Evolutionary conservation across 1,140 invertebrate genomes (phyloP).

Genomic region (Choristoneura fumiferana): DNA sequence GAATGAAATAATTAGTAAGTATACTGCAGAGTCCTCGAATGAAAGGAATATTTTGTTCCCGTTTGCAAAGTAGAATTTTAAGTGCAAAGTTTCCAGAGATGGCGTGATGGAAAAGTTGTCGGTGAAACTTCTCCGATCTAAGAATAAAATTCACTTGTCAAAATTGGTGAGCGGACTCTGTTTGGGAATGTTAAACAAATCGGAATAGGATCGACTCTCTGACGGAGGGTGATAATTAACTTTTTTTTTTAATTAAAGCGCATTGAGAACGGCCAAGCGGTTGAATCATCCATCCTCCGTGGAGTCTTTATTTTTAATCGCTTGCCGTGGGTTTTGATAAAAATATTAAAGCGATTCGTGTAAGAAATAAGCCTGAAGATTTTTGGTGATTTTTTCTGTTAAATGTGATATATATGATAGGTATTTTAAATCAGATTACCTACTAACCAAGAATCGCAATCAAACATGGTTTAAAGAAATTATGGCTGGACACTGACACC

Average conservation of each 20-base stretch:
- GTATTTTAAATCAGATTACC: no score
- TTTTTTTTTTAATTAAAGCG: constrained; percentile 17
- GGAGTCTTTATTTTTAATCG: constrained; percentile 6
- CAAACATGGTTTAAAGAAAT: no score
- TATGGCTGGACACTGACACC: no score
- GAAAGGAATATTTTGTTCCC: constrained; percentile 49
- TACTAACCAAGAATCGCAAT: no score
- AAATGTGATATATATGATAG: no score
- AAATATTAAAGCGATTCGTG: no score
- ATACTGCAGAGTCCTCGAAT: constrained; percentile 28
- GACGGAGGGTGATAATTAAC: constrained; percentile 13
- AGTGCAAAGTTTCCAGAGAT: constrained; percentile 42
- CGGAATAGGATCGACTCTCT: background rate
- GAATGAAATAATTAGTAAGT: constrained; percentile 30
- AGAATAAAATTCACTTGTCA: constrained; percentile 39
- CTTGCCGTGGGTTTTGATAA: background rate
- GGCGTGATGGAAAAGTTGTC: constrained; percentile 57
- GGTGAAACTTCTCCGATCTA: constrained; percentile 37
- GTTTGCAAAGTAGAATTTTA: constrained; percentile 51
- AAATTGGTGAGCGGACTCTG: constrained; percentile 34
- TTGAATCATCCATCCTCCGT: background rate
- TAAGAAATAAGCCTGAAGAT: no score
- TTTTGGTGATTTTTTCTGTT: no score
- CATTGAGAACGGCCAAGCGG: background rate
- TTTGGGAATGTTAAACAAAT: constrained; percentile 39